phyloP scores from a whole-genome alignment of 2,888 invertebrate genomes.

The Leucozona laternaria region DNA sequence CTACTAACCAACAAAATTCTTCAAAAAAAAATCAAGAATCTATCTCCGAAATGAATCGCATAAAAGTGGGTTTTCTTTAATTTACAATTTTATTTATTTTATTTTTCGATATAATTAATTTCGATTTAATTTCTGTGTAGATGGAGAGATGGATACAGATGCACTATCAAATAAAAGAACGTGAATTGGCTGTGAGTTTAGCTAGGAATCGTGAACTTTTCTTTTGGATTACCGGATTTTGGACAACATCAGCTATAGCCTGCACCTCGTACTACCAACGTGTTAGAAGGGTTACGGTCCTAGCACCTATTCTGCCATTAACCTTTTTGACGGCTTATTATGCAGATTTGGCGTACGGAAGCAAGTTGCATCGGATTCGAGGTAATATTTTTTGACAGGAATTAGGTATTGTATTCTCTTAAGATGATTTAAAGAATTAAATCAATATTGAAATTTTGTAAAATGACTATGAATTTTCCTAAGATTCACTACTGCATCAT shows the following conservation, averaged over 20 bases:
- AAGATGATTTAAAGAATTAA: background rate
- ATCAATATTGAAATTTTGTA: background rate
- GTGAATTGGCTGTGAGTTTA: slow-evolving; percentile 89
- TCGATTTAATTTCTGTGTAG: slow-evolving; percentile 81
- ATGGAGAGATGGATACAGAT: slow-evolving; percentile 92
- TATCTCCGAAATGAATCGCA: slow-evolving; percentile 68
- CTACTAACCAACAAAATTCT: slow-evolving; percentile 27
- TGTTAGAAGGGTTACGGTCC: slow-evolving; percentile 86
- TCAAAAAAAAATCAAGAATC: slow-evolving; percentile 62
- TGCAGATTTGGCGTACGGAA: slow-evolving; percentile 91
- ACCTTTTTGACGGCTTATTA: slow-evolving; percentile 89
- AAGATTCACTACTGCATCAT: no score
- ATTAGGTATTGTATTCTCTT: background rate
- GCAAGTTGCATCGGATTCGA: slow-evolving; percentile 90
- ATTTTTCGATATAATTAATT: background rate
- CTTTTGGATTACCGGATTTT: slow-evolving; percentile 89
- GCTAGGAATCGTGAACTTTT: slow-evolving; percentile 89
- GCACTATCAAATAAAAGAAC: slow-evolving; percentile 91
- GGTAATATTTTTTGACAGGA: slow-evolving; percentile 83
- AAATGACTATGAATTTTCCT: no score
- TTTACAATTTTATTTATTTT: background rate
- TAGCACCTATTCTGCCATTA: slow-evolving; percentile 89
- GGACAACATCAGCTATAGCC: slow-evolving; percentile 85
- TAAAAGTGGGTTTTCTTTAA: slow-evolving; percentile 54
- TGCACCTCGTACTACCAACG: slow-evolving; percentile 85